Conservation (phyloP, 2,113 vertebrate species). For the Lasiurus borealis region DNA sequence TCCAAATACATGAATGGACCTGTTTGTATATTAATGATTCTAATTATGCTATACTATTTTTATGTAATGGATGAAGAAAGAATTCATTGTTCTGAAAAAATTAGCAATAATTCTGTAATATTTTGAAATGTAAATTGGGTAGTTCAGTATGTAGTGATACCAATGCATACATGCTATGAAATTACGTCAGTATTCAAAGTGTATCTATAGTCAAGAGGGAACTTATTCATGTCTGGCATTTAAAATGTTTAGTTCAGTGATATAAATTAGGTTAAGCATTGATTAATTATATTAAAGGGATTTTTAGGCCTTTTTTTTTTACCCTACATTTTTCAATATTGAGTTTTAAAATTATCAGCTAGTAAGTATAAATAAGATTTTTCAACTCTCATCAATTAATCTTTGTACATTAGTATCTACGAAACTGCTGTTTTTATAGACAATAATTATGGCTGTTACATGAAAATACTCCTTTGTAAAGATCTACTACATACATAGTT, state of each 20-base stretch:
- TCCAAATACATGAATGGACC: not conserved
- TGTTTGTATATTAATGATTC: conserved; percentile 14
- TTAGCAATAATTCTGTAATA: conserved; percentile 8
- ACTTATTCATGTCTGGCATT: conserved; percentile 4
- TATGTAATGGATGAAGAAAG: conserved; percentile 4
- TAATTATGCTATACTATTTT: not conserved
- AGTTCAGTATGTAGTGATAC: not conserved
- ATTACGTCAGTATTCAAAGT: conserved; percentile 24
- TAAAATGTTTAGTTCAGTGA: conserved; percentile 58
- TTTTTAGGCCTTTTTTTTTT: not conserved
- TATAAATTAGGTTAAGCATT: conserved; percentile 44
- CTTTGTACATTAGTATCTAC: not conserved
- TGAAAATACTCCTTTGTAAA: conserved; percentile 52
- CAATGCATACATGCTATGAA: not conserved
- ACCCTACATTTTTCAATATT: not conserved
- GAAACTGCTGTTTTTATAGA: not conserved
- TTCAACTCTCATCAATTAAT: conserved; percentile 29
- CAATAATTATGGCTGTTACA: not conserved
- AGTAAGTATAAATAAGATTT: conserved; percentile 38
- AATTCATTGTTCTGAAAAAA: conserved; percentile 47
- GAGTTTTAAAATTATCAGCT: conserved; percentile 18
- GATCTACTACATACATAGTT: not conserved
- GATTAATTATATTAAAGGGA: not conserved
- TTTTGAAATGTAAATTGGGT: conserved; percentile 11
- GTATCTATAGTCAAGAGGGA: conserved; percentile 13